phyloP scores from a whole-genome alignment of 2,888 invertebrate genomes.

The Cotesia congregata region DNA sequence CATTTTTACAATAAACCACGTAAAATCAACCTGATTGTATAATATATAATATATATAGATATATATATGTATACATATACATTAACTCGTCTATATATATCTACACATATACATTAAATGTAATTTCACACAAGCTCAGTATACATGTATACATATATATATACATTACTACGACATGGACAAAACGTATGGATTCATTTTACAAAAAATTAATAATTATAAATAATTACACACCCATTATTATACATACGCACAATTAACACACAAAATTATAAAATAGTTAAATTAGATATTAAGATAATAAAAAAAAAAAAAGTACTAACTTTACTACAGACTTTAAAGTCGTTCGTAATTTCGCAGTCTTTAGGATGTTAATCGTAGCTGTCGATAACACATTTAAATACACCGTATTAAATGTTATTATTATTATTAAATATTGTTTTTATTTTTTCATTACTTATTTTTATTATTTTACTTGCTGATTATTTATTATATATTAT shows the following conservation, averaged over 20 bases:
- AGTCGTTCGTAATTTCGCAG: neutral
- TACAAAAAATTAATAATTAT: neutral
- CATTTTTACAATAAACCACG: slow-evolving; percentile 48
- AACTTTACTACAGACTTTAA: neutral
- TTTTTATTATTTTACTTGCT: neutral
- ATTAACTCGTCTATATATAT: neutral
- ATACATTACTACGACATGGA: neutral
- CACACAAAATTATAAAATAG: neutral
- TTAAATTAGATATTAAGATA: neutral
- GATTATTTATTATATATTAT: neutral
- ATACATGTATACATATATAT: neutral
- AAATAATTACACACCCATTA: neutral
- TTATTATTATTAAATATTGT: neutral
- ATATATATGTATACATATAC: neutral
- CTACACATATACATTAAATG: neutral
- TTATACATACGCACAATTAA: neutral
- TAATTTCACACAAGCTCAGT: neutral
- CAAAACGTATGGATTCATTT: neutral
- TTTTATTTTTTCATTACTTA: neutral
- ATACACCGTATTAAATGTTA: neutral
- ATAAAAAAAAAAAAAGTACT: neutral
- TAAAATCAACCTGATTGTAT: neutral
- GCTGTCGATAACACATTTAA: neutral
- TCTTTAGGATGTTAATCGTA: neutral
- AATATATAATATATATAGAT: neutral